phyloP scores from a whole-genome alignment of 1,140 invertebrate genomes.

The Zaprionus vittiger region DNA sequence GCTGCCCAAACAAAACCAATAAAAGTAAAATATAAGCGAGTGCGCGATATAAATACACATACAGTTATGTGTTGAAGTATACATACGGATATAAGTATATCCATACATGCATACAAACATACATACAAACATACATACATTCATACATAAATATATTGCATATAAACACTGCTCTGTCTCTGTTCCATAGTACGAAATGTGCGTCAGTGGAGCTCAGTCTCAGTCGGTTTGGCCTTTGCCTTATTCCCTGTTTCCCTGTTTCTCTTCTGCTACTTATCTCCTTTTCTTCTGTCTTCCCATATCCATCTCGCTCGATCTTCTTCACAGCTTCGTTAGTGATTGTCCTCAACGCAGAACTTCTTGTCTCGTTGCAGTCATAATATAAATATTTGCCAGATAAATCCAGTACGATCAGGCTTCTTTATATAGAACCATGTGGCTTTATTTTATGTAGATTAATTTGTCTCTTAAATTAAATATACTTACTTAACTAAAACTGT shows the following conservation, averaged over 20 bases:
- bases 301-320: slow-evolving; percentile 14
- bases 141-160: slow-evolving; percentile 32
- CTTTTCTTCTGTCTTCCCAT: slow-evolving; percentile 5
- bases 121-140: slow-evolving; percentile 1
- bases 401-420: background rate
- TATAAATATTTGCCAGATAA: slow-evolving; percentile 45
- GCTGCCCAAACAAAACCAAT: slow-evolving; percentile 72
- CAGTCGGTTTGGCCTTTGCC: slow-evolving; percentile 6
- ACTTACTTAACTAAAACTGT: background rate
- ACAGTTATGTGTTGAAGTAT: slow-evolving; percentile 8
- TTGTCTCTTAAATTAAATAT: background rate
- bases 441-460: background rate
- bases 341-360: slow-evolving; percentile 38
- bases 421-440: background rate
- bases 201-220: slow-evolving; percentile 59
- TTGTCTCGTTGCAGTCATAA: slow-evolving; percentile 35
- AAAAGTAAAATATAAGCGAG: slow-evolving; percentile 68
- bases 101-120: background rate
- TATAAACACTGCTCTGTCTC: slow-evolving; percentile 31
- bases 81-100: slow-evolving; percentile 16
- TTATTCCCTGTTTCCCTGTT: slow-evolving; percentile 7
- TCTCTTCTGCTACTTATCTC: background rate
- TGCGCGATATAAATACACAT: slow-evolving; percentile 45
- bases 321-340: slow-evolving; percentile 17
- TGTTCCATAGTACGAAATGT: slow-evolving; percentile 54